Evolutionary conservation across 2,888 invertebrate species (phyloP), one percentile per base, ranked within the genome.

Genomic region (Adineta ricciae): DNA sequence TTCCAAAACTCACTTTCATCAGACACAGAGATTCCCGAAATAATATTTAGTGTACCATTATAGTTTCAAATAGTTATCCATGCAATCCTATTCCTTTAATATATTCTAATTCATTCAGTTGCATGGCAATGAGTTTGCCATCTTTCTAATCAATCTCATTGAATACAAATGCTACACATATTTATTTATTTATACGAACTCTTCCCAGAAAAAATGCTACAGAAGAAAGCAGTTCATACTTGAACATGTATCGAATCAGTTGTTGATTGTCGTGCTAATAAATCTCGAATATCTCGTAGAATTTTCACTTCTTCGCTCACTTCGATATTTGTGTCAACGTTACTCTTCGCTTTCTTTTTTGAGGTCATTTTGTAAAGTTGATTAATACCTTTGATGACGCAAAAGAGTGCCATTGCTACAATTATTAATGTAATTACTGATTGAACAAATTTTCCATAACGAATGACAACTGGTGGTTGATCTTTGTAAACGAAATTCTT

Each of bases 391-490:
- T 41, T 41, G 3, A 78, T 78, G 4, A 78, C 32, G 41, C 9
- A 24, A 9, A 78, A 41, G 0, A 78, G 41, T 24, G n/a, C n/a
- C 38, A 78, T n/a, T 38, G 78, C 41, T 41, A 78, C n/a, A 78
- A 78, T 78, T 1, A 38, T 8, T 41, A 78, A 19, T 24, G 24
- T 41, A 38, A 78, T 41, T 11, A 24, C 5, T 7, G 38, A 9
- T 78, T 41, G 78, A 41, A 78, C 11, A 78, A 78, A 78, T 78
- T 78, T 38, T 38, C 41, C 78, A 78, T 78, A 78, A 24, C 78
- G 78, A 78, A 78, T 41, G 9, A 78, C 41, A 41, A 78, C 78
- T 9, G 41, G 41, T 78, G 78, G 78, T 41, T 41, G n/a, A 78
- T 24, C n/a, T 78, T 7, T 1, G 41, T 78, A 78, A 11, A 64